phyloP scores from a whole-genome alignment of 2,113 vertebrate genomes.

The Cettia cetti region DNA sequence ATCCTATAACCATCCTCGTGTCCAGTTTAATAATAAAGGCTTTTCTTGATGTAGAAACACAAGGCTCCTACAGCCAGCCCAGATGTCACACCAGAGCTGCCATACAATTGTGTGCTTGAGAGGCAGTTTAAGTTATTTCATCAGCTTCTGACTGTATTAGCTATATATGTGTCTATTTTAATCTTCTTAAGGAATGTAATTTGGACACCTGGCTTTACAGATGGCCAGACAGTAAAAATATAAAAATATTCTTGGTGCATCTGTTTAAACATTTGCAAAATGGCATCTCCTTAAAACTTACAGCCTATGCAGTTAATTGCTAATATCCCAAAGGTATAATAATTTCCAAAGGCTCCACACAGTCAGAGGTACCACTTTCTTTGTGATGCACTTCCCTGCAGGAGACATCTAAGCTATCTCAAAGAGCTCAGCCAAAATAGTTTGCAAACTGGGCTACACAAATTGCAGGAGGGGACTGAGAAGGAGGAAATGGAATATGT shows the following conservation, averaged over 20 bases:
- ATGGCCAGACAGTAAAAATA: slow-evolving; percentile 11
- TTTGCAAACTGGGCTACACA: not conserved
- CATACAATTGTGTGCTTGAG: not conserved
- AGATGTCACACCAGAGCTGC: not conserved
- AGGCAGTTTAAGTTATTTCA: not conserved
- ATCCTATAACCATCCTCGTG: too few relatives aligned
- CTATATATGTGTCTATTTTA: not conserved
- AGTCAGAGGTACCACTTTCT: not conserved
- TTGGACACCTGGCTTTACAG: slow-evolving; percentile 46
- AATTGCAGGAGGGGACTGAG: not conserved
- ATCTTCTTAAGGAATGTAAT: not conserved
- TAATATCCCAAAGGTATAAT: not conserved
- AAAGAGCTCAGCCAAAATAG: not conserved
- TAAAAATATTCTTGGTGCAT: slow-evolving; percentile 15
- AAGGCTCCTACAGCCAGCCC: not conserved
- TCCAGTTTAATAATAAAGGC: not conserved
- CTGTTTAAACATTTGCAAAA: slow-evolving; percentile 49
- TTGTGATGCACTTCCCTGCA: not conserved
- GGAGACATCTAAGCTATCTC: not conserved
- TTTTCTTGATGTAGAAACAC: not conserved
- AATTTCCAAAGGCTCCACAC: not conserved
- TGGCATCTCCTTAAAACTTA: not conserved
- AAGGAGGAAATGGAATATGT: not conserved
- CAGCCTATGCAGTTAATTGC: not conserved
- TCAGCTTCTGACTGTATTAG: not conserved